Evolutionary conservation across 2,797 vertebrate species (phyloP), one percentile per base, ranked within the genome.

Genomic region (Onychomys arenicola): DNA sequence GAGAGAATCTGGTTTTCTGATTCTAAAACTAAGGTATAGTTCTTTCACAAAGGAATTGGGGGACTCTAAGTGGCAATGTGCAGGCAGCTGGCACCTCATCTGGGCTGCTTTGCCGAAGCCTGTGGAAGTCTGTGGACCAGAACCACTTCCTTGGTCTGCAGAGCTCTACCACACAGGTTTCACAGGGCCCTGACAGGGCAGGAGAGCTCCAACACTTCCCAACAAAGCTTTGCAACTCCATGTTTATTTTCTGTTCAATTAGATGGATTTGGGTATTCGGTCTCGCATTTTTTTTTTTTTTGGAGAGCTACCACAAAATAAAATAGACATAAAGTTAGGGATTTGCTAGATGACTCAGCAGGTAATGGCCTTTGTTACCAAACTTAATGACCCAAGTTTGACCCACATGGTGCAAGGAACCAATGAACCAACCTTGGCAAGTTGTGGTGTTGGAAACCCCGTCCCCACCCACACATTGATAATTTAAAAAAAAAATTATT

Each of bases 151-250:
- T 57, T 25, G 14, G 59, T 57, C 10, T 3, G 55, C 10, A 46
- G 34, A 55, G 59, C 12, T 25, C 69, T 27, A 7, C 0, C 0
- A 6, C 4, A 23, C 10, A 52, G 32, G 34, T 14, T 52, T 23
- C 21, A 4, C 1, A 25, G 19, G 32, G 3, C 65, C 65, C 34
- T 10, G 2, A 23, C 37, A 89, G 27, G 16, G 34, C 4, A 52
- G 10, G 21, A 6, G 19, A 25, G 21, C 2, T 4, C 27, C 43
- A 6, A 11, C 0, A 0, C 4, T 40, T 52, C 55, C 61, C 13
- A 32, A 13, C 0, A 6, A n/a, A 1, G 5, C 21, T 19, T 46
- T 43, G 49, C 5, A 32, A 76, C 12, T 32, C 71, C 29, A 9
- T 0, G 0, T 5, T 78, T 14, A 55, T 81, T 57, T 90, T 69